Percentiles rank a stretch among this genome's conserved stretches.
Evolutionary conservation across 2,888 invertebrate species (phyloP).

Genomic region (Dolomedes plantarius): DNA sequence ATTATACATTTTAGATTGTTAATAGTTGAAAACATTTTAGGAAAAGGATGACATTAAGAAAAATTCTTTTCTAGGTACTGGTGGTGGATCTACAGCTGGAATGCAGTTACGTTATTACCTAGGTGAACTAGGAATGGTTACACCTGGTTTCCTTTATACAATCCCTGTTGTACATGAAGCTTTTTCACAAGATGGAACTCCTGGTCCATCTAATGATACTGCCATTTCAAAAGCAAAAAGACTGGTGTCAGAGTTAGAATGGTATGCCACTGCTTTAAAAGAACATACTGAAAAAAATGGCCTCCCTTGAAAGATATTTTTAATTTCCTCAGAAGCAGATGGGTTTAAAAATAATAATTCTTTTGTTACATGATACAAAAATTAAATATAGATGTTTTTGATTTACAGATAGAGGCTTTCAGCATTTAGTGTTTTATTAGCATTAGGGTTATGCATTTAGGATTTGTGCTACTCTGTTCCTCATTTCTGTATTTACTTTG

Average conservation of each 20-base stretch:
- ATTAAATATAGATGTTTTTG: too few species aligned
- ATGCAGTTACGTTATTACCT: conserved; percentile 76
- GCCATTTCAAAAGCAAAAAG: conserved; percentile 74
- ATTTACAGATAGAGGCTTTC: too few species aligned
- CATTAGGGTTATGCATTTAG: too few species aligned
- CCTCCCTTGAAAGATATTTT: conserved; percentile 37
- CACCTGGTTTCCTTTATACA: conserved; percentile 76
- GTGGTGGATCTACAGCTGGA: conserved; percentile 77
- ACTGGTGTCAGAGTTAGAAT: conserved; percentile 77
- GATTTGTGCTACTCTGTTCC: too few species aligned
- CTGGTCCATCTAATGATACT: conserved; percentile 75
- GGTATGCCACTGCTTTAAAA: conserved; percentile 77
- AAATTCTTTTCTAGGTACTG: conserved; percentile 76
- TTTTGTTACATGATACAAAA: too few species aligned
- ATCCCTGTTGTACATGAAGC: conserved; percentile 76
- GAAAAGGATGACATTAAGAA: too few species aligned
- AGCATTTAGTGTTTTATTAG: too few species aligned
- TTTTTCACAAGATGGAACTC: conserved; percentile 75
- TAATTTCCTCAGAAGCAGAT: too few species aligned
- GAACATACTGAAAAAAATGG: conserved; percentile 51
- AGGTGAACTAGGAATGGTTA: conserved; percentile 77
- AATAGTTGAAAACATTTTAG: too few species aligned
- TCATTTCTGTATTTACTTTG: too few species aligned
- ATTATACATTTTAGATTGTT: too few species aligned
- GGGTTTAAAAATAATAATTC: too few species aligned